These are phyloP conservation scores for Heterocephalus glaber DNA, from an alignment of 2,113 vertebrate species.

Conservation along the genomic window DNA sequence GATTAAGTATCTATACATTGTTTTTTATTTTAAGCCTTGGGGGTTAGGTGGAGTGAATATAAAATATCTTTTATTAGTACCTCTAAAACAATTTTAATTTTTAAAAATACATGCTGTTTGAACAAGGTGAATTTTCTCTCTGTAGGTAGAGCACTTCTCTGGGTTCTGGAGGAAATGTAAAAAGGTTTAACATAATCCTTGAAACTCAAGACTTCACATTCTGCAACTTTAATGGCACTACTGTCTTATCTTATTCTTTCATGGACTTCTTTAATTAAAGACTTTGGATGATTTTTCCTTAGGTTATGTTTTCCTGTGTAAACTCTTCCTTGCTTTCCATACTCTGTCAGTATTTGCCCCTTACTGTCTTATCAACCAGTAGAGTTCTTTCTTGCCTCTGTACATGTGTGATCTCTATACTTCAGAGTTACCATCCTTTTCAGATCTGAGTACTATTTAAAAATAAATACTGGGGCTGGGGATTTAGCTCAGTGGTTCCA, in stretches of 20 bases:
- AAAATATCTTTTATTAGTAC: neutral
- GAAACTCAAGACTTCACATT: neutral
- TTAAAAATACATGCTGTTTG: neutral
- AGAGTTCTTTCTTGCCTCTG: neutral
- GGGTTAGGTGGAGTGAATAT: neutral
- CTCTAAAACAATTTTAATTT: neutral
- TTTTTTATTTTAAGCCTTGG: neutral
- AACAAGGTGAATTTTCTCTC: neutral
- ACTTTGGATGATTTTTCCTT: neutral
- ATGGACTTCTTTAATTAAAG: conserved; percentile 24
- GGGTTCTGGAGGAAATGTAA: neutral
- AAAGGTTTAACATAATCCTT: neutral
- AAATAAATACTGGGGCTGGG: neutral
- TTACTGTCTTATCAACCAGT: neutral
- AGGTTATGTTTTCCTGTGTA: neutral
- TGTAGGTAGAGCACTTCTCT: neutral
- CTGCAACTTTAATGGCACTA: neutral
- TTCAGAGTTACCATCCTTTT: neutral
- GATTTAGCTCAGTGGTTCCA: too few relatives aligned
- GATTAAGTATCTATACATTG: neutral
- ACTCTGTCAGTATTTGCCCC: neutral
- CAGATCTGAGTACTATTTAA: neutral
- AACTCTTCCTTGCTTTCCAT: neutral
- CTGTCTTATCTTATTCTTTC: neutral
- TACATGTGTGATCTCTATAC: neutral